Base-by-base conservation (phyloP, 2,888 invertebrate species). In the Spilarctia lutea region DNA sequence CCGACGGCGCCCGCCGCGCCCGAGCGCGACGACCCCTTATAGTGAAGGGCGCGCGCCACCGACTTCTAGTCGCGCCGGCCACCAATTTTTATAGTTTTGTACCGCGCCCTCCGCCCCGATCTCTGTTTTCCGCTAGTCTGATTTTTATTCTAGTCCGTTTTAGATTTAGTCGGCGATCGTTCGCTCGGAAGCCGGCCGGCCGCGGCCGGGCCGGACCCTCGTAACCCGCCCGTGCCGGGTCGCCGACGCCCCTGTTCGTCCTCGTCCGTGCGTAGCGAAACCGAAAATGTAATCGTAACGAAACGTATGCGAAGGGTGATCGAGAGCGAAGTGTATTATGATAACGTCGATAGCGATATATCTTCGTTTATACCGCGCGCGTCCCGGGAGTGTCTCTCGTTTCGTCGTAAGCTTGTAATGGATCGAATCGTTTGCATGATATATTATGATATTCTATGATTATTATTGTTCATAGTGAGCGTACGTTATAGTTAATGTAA, bases 81-180 rank as follows among this genome's bases (percentile, higher is more conserved):
- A 20, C 67, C 68, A 45, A 65, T 63, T 86, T 85, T 85, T 85
- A 74, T 85, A 87, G 80, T 86, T 87, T 83, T 80, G 83, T 85
- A 84, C 74, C 72, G 71, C 74, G 73, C 72, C 67, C 48, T 74
- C 75, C 79, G 80, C 80, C 75, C 68, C 68, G 75, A 76, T 87
- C 86, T 84, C 82, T 79, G 75, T 79, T 89, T 89, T 84, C 79
- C 80, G 85, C 87, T 88, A 92, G 91, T 91, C 92, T 92, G 91
- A 93, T 92, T 89, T 91, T 86, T 85, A 91, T 87, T 90, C 93
- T 93, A 92, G 93, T 93, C 93, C 83, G 81, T 86, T 86, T 85
- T 88, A 82, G 79, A 78, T 75, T 45, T 85, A 86, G 85, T 68
- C 69, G 75, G 79, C 78, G 82, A 81, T 80, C 79, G 74, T 80